Conservation (phyloP, 92 coral and sea anemone species). For the Zoanthus solanderi region DNA sequence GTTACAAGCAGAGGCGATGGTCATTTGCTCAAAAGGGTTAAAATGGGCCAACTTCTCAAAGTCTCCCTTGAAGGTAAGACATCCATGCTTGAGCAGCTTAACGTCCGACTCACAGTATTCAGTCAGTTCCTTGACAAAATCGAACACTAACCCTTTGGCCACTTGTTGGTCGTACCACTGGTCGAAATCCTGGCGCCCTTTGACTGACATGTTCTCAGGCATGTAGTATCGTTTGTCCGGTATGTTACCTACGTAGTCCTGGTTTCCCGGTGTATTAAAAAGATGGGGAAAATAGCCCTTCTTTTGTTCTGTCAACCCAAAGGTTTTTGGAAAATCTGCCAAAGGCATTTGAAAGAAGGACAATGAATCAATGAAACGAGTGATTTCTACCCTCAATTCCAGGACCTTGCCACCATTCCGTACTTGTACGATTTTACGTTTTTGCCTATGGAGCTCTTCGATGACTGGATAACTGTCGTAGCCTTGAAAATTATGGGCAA, state of each 20-base stretch:
- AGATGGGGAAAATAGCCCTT: slow-evolving; percentile 50
- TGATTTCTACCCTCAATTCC: slow-evolving; percentile 27
- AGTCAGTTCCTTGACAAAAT: slow-evolving; percentile 28
- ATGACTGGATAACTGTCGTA: slow-evolving; percentile 40
- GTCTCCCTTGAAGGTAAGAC: not conserved
- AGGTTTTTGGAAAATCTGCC: slow-evolving; percentile 39
- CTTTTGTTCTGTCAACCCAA: slow-evolving; percentile 24
- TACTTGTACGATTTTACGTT: not conserved
- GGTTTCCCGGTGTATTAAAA: slow-evolving; percentile 37
- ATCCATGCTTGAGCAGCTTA: slow-evolving; percentile 3
- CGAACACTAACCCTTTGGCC: not conserved
- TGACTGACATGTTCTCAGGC: slow-evolving; percentile 43
- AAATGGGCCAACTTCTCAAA: slow-evolving; percentile 20
- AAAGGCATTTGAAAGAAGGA: slow-evolving; percentile 4
- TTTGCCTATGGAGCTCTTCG: not conserved
- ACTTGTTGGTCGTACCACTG: slow-evolving; percentile 41
- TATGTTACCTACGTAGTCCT: slow-evolving; percentile 40
- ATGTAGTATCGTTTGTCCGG: slow-evolving; percentile 1
- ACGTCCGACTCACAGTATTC: slow-evolving; percentile 37
- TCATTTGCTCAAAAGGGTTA: slow-evolving; percentile 21
- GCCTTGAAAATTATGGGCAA: slow-evolving; percentile 42
- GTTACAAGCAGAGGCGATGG: slow-evolving; percentile 41
- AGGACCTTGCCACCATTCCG: slow-evolving; percentile 40
- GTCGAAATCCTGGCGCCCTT: slow-evolving; percentile 28
- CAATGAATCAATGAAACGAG: slow-evolving; percentile 12